Base-by-base conservation (phyloP, 1,140 invertebrate genomes). In the Pseudoatta argentina region DNA sequence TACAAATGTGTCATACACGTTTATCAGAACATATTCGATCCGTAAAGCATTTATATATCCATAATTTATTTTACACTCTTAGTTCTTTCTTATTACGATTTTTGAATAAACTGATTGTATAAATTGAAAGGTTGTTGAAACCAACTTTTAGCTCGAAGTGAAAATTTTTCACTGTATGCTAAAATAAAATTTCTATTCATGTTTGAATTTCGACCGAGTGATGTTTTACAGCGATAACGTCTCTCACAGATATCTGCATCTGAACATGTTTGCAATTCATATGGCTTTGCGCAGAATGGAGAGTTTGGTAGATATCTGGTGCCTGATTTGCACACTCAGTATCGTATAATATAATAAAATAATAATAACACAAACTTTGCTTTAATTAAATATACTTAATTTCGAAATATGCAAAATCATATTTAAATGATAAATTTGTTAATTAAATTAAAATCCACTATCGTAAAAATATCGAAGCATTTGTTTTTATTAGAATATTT, bases 231-330 rank as follows among this genome's bases (percentile, higher is more conserved):
- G 18, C 12, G 77, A 53, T 66, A 30, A 57, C 63, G n/a, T 67
- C 44, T 30, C 61, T 39, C 63, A 21, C 63, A 21, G 21, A 69
- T 79, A 67, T n/a, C 48, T 24, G 51, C 30, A 55, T 81, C 64
- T 69, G 34, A 44, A 39, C 21, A 48, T 44, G 44, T 27, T 66
- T 64, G 77, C 63, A 69, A 81, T 81, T 81, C 21, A 81, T 51
- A 24, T 39, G 48, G 48, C 21, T 69, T 69, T 71, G 8, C 7
- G 30, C 2, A 71, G 18, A 81, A 30, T 55, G 5, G 8, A 39
- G 48, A 55, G 48, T 63, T 21, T 44, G 55, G 1, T 3, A n/a
- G 67, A 18, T 55, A 39, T 79, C 30, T 53, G 3, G 3, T 55
- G 5, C 0, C 30, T 14, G n/a, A 69, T 67, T 53, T 55, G 48